Evolutionary conservation across 2,797 vertebrate genomes (phyloP), one percentile per base, ranked within the genome.

Genomic region (Schizopygopsis pylzovi): DNA sequence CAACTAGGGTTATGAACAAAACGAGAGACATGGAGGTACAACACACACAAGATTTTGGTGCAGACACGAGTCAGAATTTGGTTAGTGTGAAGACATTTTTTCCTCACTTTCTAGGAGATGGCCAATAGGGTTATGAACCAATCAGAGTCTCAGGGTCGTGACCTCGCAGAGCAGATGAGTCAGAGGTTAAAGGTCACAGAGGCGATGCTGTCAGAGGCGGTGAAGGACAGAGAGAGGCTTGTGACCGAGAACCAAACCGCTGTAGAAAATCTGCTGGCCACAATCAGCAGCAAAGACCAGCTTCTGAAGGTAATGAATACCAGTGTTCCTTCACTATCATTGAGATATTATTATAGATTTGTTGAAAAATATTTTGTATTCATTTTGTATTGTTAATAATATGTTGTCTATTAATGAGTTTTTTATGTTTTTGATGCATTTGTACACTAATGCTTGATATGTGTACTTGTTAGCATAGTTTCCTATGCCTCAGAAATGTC

Each of bases 171-270:
- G 52, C 96, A 95, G 85, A 94, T 96, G 94, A 91, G 92, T 82
- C 95, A 96, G 88, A 94, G 95, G 92, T 93, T 96, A 88, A 96
- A 96, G 89, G 92, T 95, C 56, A 93, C 94, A 0, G 96, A 96
- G 86, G 92, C 91, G 0, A 94, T 94, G 94, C 79, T 96, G 84
- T 90, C 95, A 4, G 95, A 96, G 89, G 94, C 94, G 4, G 91
- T 95, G 73, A 95, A 95, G 89, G 94, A 94, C 90, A 92, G 94
- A 86, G 95, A 96, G 76, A 92, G 93, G 82, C 92, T 96, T 76
- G 92, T 95, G 43, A 86, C 90, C 43, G 95, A 96, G 88, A 96
- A 96, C 61, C 93, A 96, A 89, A 95, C 85, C 2, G 94, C 95
- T 15, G 95, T 96, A 59, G 94, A 95, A 73, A 95, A 93, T 15